phyloP scores from a whole-genome alignment of 2,888 invertebrate species.

The Microctonus brassicae region DNA sequence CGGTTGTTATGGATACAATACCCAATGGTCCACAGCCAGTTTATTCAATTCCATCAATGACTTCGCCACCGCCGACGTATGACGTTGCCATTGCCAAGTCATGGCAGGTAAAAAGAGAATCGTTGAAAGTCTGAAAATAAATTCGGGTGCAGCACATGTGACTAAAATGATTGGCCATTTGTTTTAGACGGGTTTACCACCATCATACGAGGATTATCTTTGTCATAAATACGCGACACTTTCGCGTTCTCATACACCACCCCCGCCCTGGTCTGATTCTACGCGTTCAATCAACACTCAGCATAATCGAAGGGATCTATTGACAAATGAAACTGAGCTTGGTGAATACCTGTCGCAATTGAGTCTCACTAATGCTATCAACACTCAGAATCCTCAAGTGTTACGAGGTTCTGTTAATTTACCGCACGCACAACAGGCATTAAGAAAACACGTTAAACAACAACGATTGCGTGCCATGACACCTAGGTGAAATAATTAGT shows the following conservation, averaged over 20 bases:
- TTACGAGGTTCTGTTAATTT: conserved; percentile 52
- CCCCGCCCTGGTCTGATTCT: conserved; percentile 67
- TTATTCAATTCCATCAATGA: conserved; percentile 65
- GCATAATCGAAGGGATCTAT: conserved; percentile 57
- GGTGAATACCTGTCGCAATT: conserved; percentile 51
- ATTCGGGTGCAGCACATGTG: too few relatives aligned
- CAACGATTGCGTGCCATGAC: conserved; percentile 61
- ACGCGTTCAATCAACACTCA: conserved; percentile 46
- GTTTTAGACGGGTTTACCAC: conserved; percentile 64
- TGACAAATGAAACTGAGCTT: conserved; percentile 60
- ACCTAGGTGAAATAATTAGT: conserved; percentile 56
- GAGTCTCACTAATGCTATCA: neutral
- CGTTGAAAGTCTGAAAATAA: too few relatives aligned
- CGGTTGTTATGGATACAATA: conserved; percentile 46
- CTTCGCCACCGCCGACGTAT: conserved; percentile 67
- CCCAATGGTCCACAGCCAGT: conserved; percentile 48
- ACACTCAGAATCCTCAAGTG: conserved; percentile 42
- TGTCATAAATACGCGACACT: conserved; percentile 61
- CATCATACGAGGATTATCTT: conserved; percentile 67
- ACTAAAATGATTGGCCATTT: neutral
- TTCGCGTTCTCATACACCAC: conserved; percentile 66
- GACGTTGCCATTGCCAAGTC: conserved; percentile 65
- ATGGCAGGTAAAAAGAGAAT: conserved; percentile 61
- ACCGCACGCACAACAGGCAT: conserved; percentile 50
- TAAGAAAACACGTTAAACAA: conserved; percentile 60